Base-by-base conservation (phyloP, 2,888 invertebrate genomes). In the Belgica antarctica region DNA sequence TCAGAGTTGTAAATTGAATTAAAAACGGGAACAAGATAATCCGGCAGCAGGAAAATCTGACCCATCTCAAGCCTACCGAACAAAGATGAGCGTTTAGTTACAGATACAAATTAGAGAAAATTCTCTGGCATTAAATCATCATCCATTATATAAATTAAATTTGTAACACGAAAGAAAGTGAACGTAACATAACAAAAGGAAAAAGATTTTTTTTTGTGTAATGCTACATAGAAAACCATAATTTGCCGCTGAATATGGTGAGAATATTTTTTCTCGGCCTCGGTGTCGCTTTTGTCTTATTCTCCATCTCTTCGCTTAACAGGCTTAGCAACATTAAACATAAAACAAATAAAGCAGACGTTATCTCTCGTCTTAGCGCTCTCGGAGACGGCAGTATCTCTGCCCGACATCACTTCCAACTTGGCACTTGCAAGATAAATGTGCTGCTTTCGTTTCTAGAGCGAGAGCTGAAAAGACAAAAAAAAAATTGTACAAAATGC, bases 131-230 rank as follows among this genome's bases (percentile, higher is more conserved):
- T 62, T 28, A 31, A 12, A 62, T 12, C 31, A 28, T 62, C 62
- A 62, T 63, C 63, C 63, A 63, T 63, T 63, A 41, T 19, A 63
- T 36, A 41, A 63, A 63, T 63, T 63, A 41, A 22, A 63, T 41
- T 24, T 19, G 31, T 22, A 46, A 24, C 25, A 41, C 24, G 41
- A 59, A 24, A 25, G 25, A n/a, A n/a, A n/a, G n/a, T n/a, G n/a
- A n/a, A n/a, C n/a, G n/a, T n/a, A n/a, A n/a, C n/a, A n/a, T n/a
- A n/a, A n/a, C n/a, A n/a, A n/a, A n/a, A n/a, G n/a, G n/a, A 27
- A 25, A 25, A 25, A 59, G 12, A 5, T 41, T 41, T 41, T 15
- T 41, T 5, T 41, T 41, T 41, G 4, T 41, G n/a, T 41, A 7
- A n/a, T n/a, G n/a, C n/a, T n/a, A n/a, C n/a, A 12, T 10, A 2